Evolutionary conservation across 2,797 vertebrate genomes (phyloP).

Genomic region (Oreochromis grahami): DNA sequence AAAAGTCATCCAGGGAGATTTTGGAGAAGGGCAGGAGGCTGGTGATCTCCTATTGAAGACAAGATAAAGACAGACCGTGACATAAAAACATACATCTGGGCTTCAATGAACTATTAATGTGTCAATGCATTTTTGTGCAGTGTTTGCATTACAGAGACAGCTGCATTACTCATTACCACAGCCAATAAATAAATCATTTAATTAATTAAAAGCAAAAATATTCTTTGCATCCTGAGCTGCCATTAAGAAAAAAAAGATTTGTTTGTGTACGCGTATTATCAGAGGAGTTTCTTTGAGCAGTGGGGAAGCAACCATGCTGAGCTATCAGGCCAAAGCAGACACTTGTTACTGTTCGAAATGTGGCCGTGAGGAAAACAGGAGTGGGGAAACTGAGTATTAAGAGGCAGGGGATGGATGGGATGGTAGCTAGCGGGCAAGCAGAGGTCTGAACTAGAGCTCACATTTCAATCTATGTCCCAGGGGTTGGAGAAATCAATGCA

Average conservation of each 20-base stretch:
- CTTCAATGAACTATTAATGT: neutral
- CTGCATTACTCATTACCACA: neutral
- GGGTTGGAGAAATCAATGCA: conserved; percentile 63
- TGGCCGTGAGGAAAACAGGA: conserved; percentile 13
- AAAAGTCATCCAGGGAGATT: conserved; percentile 89
- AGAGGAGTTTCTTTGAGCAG: conserved; percentile 28
- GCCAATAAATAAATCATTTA: neutral
- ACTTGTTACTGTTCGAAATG: conserved; percentile 21
- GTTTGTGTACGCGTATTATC: conserved; percentile 8
- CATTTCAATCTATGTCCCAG: conserved; percentile 65
- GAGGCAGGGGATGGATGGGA: conserved; percentile 33
- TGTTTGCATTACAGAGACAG: neutral
- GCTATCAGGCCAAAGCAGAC: conserved; percentile 52
- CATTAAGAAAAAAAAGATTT: neutral
- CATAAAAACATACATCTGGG: neutral
- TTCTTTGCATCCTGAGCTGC: conserved; percentile 4
- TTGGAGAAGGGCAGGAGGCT: conserved; percentile 82
- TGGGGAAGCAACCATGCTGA: neutral
- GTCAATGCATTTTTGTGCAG: neutral
- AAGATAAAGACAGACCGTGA: neutral
- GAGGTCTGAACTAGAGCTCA: conserved; percentile 50
- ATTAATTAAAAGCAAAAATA: neutral
- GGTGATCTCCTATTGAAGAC: conserved; percentile 82
- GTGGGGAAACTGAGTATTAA: conserved; percentile 35
- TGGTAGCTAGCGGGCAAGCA: conserved; percentile 13